phyloP scores from a whole-genome alignment of 35 echinoderm and acorn worm genomes.

The Diadema setosum region DNA sequence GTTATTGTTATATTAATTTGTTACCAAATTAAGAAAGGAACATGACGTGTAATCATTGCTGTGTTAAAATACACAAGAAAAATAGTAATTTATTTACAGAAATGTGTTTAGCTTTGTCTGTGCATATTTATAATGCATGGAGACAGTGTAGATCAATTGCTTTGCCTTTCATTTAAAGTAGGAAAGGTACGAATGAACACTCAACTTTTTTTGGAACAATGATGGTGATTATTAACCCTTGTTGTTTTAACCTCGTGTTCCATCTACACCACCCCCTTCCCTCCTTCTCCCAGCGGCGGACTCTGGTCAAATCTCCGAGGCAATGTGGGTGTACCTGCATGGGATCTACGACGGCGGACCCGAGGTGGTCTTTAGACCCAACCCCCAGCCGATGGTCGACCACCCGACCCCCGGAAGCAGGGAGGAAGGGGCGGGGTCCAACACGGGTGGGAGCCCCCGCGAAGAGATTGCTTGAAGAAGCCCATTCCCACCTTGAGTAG shows the following conservation, averaged over 20 bases:
- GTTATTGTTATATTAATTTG: too few species aligned
- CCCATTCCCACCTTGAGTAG: too few species aligned
- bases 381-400: conserved; percentile 3
- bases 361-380: conserved; percentile 62
- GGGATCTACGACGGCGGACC: conserved; percentile 93
- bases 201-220: not conserved
- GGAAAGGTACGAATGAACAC: too few species aligned
- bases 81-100: too few species aligned
- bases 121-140: too few species aligned
- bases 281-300: conserved; percentile 52
- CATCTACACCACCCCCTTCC: not conserved
- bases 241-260: not conserved
- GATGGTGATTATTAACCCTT: not conserved
- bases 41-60: too few species aligned
- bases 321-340: conserved; percentile 87
- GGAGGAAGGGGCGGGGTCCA: not conserved
- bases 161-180: too few species aligned
- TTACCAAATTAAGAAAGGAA: too few species aligned
- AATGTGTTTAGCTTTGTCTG: too few species aligned
- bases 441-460: not conserved
- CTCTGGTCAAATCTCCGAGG: conserved; percentile 88
- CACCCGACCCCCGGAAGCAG: not conserved
- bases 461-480: not conserved
- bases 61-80: too few species aligned
- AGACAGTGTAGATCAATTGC: too few species aligned